A percentile compares a stretch with the other conserved stretches of the same genome.
Evolutionary conservation across 2,113 vertebrate genomes (phyloP).

Genomic region (Gavia stellata): DNA sequence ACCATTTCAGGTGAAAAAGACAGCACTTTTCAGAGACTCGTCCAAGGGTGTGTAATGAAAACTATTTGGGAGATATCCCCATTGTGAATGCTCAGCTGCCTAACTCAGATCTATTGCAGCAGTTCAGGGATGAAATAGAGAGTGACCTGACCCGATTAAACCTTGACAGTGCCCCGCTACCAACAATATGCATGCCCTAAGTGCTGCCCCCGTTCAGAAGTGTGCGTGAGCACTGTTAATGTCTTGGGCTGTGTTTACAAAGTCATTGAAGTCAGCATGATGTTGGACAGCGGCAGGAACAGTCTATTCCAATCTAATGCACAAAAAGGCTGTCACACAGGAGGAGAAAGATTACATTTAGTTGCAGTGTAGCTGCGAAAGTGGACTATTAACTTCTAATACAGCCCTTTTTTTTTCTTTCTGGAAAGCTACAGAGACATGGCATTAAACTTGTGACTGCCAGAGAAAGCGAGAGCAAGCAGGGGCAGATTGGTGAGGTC

Average conservation of each 20-base stretch:
- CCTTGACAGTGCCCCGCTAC: not conserved
- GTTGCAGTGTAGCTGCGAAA: not conserved
- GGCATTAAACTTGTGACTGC: slow-evolving; percentile 8
- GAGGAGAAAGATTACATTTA: slow-evolving; percentile 32
- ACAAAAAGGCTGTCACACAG: slow-evolving; percentile 17
- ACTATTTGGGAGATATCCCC: slow-evolving; percentile 42
- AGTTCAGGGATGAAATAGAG: slow-evolving; percentile 43
- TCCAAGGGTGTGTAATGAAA: slow-evolving; percentile 52
- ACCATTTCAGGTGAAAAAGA: slow-evolving; percentile 51
- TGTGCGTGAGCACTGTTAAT: not conserved
- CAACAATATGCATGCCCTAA: not conserved
- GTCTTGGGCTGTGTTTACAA: slow-evolving; percentile 1
- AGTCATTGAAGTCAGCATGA: not conserved
- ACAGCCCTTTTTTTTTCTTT: not conserved
- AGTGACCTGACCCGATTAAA: slow-evolving; percentile 62
- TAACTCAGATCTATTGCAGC: slow-evolving; percentile 9
- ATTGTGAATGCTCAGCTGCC: not conserved
- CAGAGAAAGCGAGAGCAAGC: not conserved
- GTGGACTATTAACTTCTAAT: slow-evolving; percentile 47
- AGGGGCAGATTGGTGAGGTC: not conserved
- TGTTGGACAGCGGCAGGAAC: not conserved
- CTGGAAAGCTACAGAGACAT: not conserved
- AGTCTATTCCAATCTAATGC: slow-evolving; percentile 16
- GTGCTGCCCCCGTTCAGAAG: not conserved
- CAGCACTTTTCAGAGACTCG: slow-evolving; percentile 44